Percentiles rank a stretch among this genome's conserved stretches.
These are phyloP conservation scores for Cardiocondyla obscurior DNA, from an alignment of 1,140 invertebrate genomes.

Conservation along the genomic window DNA sequence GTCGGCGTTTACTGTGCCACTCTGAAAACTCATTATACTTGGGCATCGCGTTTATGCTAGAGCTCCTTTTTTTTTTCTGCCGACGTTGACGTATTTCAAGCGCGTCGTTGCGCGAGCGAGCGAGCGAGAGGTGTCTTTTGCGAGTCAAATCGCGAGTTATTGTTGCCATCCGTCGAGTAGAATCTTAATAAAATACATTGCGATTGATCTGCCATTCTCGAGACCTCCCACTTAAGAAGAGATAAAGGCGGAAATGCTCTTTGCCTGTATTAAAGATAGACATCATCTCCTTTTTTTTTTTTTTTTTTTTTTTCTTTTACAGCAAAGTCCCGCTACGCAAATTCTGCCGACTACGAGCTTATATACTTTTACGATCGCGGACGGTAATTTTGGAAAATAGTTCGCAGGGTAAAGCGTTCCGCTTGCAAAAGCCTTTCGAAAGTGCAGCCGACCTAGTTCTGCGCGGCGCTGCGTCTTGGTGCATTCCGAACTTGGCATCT, in stretches of 20 bases:
- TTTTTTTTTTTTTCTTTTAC: too few species aligned
- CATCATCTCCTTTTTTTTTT: too few species aligned
- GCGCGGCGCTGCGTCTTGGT: conserved; percentile 12
- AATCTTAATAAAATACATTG: not conserved
- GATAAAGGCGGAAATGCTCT: not conserved
- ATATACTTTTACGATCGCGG: not conserved
- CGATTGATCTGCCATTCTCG: not conserved
- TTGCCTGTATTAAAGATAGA: not conserved
- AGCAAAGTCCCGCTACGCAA: not conserved
- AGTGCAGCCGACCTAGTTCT: conserved; percentile 43
- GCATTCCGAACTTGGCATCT: conserved; percentile 19
- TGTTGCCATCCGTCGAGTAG: not conserved
- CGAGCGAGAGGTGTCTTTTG: not conserved
- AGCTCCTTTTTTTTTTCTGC: conserved; percentile 3
- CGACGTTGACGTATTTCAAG: not conserved
- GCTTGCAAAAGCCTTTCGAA: conserved; percentile 5
- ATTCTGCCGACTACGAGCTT: not conserved
- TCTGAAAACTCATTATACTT: conserved; percentile 18
- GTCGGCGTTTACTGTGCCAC: conserved; percentile 17
- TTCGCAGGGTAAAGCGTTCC: not conserved
- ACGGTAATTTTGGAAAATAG: conserved; percentile 28
- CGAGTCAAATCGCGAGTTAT: not conserved
- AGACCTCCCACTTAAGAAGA: not conserved
- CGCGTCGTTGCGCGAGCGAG: too few species aligned
- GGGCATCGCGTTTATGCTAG: not conserved